phyloP scores from a whole-genome alignment of 1,140 invertebrate species.

The Drosophila melanica region DNA sequence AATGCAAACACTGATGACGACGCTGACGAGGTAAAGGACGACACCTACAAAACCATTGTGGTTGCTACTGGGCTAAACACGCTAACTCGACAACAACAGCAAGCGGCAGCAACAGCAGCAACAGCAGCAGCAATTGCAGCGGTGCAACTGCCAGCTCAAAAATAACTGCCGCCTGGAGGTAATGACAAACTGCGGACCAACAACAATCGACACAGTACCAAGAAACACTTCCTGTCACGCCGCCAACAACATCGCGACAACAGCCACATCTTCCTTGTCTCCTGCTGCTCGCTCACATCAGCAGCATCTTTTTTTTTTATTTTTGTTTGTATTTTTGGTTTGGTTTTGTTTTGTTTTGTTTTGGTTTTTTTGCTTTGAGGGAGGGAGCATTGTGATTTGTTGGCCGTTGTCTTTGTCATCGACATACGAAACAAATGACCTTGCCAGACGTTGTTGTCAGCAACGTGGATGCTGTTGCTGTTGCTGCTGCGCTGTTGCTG shows the following conservation, averaged over 20 bases:
- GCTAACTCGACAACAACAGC: slow-evolving; percentile 37
- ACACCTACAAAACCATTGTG: slow-evolving; percentile 60
- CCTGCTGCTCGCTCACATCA: slow-evolving; percentile 18
- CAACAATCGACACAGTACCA: slow-evolving; percentile 38
- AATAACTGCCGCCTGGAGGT: slow-evolving; percentile 59
- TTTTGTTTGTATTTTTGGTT: neutral
- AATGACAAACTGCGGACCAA: slow-evolving; percentile 63
- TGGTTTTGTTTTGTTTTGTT: slow-evolving; percentile 22
- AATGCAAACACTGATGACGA: slow-evolving; percentile 42
- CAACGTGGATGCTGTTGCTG: neutral
- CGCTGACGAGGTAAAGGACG: slow-evolving; percentile 34
- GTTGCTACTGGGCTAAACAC: slow-evolving; percentile 41
- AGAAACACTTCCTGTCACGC: slow-evolving; percentile 74
- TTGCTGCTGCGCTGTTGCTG: slow-evolving; percentile 10
- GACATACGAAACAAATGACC: slow-evolving; percentile 78
- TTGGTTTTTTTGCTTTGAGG: neutral
- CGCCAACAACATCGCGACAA: slow-evolving; percentile 27
- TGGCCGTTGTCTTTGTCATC: slow-evolving; percentile 69
- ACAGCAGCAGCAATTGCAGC: neutral
- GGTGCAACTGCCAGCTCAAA: slow-evolving; percentile 48
- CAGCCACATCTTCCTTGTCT: slow-evolving; percentile 53
- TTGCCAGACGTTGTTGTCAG: slow-evolving; percentile 44
- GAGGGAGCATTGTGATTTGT: slow-evolving; percentile 31
- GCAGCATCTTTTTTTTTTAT: slow-evolving; percentile 4
- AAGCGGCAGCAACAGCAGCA: slow-evolving; percentile 30